Percentiles rank a stretch among this genome's conserved stretches.
Evolutionary conservation across 1,140 invertebrate species (phyloP).

Genomic region (Lasioglossum albipes): DNA sequence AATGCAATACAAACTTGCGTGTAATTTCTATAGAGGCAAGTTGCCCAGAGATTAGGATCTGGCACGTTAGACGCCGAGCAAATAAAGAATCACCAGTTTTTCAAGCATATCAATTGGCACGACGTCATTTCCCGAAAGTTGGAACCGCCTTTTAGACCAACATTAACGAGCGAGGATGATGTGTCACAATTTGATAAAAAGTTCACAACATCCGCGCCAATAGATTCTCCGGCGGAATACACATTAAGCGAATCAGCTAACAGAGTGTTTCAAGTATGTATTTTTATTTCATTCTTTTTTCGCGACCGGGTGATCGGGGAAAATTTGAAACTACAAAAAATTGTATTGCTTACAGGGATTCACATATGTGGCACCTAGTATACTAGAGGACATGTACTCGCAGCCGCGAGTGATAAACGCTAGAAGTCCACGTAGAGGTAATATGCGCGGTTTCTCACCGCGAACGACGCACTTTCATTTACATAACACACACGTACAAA

Average conservation of each 20-base stretch:
- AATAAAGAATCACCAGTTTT: slow-evolving; percentile 95
- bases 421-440: slow-evolving; percentile 84
- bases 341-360: slow-evolving; percentile 88
- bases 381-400: slow-evolving; percentile 94
- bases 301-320: neutral
- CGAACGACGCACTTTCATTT: slow-evolving; percentile 67
- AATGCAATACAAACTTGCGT: slow-evolving; percentile 4
- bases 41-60: slow-evolving; percentile 87
- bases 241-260: slow-evolving; percentile 97
- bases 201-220: slow-evolving; percentile 98
- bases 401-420: slow-evolving; percentile 85
- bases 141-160: slow-evolving; percentile 95
- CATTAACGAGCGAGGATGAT: slow-evolving; percentile 94
- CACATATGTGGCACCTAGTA: slow-evolving; percentile 98
- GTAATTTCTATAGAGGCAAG: slow-evolving; percentile 82
- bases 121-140: slow-evolving; percentile 91
- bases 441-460: slow-evolving; percentile 71
- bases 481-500: slow-evolving; percentile 68
- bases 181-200: slow-evolving; percentile 99
- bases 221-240: slow-evolving; percentile 98
- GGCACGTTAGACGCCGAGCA: slow-evolving; percentile 90
- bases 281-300: neutral
- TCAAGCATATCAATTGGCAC: slow-evolving; percentile 95
- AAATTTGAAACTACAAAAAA: slow-evolving; percentile 32
- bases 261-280: slow-evolving; percentile 92